Evolutionary conservation across 1,140 invertebrate species (phyloP).

Genomic region (Globodera rostochiensis): DNA sequence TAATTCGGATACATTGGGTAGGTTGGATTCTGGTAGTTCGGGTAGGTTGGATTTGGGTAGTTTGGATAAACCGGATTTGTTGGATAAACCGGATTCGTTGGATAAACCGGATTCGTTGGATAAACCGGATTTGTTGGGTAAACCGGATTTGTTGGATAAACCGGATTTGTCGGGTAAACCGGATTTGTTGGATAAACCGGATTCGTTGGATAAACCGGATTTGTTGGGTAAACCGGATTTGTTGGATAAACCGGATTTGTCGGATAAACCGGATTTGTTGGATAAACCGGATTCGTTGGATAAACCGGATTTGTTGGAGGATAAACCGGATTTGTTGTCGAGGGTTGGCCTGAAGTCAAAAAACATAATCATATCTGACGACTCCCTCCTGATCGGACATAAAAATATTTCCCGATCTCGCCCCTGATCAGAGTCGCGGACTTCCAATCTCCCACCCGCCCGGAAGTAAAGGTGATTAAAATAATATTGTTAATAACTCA

Average conservation of each 20-base stretch:
- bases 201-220: no score
- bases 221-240: no score
- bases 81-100: background rate
- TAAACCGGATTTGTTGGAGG: no score
- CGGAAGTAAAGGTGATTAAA: background rate
- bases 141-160: background rate
- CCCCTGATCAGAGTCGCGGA: no score
- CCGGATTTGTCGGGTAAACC: background rate
- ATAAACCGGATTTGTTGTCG: no score
- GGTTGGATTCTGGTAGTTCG: background rate
- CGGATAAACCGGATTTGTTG: background rate
- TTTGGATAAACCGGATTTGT: background rate
- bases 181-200: background rate
- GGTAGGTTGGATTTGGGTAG: background rate
- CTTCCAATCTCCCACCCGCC: no score
- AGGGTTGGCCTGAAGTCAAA: no score
- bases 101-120: background rate
- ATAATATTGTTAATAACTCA: background rate
- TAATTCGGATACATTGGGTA: background rate
- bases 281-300: background rate
- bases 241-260: no score
- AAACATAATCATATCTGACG: no score
- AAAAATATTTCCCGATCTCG: no score
- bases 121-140: background rate
- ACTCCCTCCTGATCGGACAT: no score